Evolutionary conservation across 2,797 vertebrate species (phyloP).

Genomic region (Spondyliosoma cantharus): DNA sequence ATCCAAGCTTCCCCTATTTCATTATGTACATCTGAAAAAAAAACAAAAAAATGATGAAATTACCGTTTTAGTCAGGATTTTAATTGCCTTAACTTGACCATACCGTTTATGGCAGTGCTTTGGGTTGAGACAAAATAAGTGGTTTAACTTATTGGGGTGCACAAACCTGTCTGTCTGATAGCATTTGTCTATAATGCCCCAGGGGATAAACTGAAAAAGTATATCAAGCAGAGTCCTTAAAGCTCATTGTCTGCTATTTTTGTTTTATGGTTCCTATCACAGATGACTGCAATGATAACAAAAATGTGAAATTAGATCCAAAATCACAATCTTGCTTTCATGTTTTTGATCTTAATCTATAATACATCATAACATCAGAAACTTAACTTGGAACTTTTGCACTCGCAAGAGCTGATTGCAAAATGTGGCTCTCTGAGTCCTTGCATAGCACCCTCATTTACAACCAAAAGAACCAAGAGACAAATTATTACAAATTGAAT

Average conservation of each 20-base stretch:
- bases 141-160: constrained; percentile 1
- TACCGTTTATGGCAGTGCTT: background rate
- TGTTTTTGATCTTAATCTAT: constrained; percentile 44
- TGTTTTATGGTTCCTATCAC: background rate
- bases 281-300: background rate
- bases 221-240: background rate
- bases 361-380: constrained; percentile 42
- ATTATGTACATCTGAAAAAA: background rate
- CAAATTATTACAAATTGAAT: constrained; percentile 11
- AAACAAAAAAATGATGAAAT: too few relatives aligned
- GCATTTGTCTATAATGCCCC: background rate
- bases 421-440: background rate
- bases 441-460: background rate
- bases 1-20: background rate
- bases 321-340: constrained; percentile 28
- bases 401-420: constrained; percentile 20
- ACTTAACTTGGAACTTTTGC: constrained; percentile 24
- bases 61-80: background rate
- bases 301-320: constrained; percentile 9
- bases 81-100: background rate
- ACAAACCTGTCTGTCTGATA: background rate
- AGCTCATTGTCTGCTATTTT: background rate
- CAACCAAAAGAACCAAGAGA: background rate
- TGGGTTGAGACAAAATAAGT: background rate
- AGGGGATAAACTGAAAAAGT: background rate